Percentiles rank a stretch among this genome's conserved stretches.
Evolutionary conservation across 2,113 vertebrate genomes (phyloP).

Genomic region (Plecotus auritus): DNA sequence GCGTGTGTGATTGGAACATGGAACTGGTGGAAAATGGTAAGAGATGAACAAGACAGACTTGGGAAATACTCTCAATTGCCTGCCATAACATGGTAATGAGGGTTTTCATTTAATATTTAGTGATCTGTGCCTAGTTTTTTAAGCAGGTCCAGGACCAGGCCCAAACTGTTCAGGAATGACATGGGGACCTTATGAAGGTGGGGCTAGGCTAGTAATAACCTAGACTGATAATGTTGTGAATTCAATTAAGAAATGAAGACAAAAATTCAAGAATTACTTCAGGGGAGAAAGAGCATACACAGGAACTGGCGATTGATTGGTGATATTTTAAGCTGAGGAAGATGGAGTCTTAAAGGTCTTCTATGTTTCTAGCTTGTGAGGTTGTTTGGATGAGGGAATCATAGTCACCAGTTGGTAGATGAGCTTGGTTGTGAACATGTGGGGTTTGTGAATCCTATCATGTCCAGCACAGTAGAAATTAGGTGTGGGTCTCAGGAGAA

Average conservation of each 20-base stretch:
- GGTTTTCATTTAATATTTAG: not conserved
- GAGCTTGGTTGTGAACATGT: not conserved
- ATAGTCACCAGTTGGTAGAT: not conserved
- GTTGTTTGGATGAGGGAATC: not conserved
- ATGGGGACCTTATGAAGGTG: not conserved
- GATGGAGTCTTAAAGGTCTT: not conserved
- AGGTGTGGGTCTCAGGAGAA: not conserved
- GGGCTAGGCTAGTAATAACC: not conserved
- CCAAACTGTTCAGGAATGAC: not conserved
- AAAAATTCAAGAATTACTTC: not conserved
- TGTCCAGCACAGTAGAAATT: not conserved
- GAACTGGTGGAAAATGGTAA: not conserved
- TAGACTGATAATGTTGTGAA: not conserved
- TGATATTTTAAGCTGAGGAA: not conserved
- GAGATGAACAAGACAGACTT: not conserved
- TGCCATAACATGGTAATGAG: not conserved
- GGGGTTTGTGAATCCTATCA: not conserved
- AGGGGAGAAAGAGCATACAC: not conserved
- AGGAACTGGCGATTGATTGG: not conserved
- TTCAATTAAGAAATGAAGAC: not conserved
- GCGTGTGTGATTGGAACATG: no score
- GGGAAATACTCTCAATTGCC: not conserved
- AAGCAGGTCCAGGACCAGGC: not conserved
- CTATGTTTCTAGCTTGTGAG: not conserved
- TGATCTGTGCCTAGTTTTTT: not conserved